Evolutionary conservation across 1,140 invertebrate genomes (phyloP), one percentile per base, ranked within the genome.

Genomic region (Drosophila cardini): DNA sequence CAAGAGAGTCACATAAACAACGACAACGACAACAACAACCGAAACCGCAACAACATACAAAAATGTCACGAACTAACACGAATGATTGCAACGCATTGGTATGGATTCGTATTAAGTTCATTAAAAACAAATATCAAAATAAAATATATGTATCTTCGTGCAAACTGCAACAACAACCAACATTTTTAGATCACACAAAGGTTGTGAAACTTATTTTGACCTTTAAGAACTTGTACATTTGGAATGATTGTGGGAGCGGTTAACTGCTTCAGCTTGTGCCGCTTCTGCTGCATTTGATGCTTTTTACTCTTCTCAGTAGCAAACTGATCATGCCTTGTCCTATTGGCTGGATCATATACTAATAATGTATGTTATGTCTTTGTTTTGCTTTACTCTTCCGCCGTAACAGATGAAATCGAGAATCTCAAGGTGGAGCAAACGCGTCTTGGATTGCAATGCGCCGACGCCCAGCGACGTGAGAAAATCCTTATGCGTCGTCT

Each of bases 401-500:
- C 42, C 21, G 13, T 40, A 13, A 74, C 94, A 96, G 96, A 94
- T 92, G 96, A 96, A 92, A 92, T 96, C 92, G 93, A 94, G 82
- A 95, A 94, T 80, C 93, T 96, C 82, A 95, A 95, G 92, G 95
- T 97, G 92, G 94, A 95, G 75, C 96, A 97, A 93, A 96, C 97
- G 57, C 96, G 96, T 85, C 93, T 96, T 74, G 96, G 95, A 80
- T 95, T 96, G 78, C 97, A 98, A 92, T 95, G 96, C 87, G 93
- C 94, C 40, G 98, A 99, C 91, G 95, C 96, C 56, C 96, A 96
- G 76, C 95, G 98, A 75, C 94, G 97, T 87, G 98, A 99, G 92
- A 98, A 97, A 93, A 95, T 98, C 62, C 94, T 99, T 62, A 96
- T 98, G 57, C 95, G 98, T 82, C 94, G 97, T 89, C 94, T 99